Conservation (phyloP, 2,888 invertebrate species). For the Drosophila stalkeri region DNA sequence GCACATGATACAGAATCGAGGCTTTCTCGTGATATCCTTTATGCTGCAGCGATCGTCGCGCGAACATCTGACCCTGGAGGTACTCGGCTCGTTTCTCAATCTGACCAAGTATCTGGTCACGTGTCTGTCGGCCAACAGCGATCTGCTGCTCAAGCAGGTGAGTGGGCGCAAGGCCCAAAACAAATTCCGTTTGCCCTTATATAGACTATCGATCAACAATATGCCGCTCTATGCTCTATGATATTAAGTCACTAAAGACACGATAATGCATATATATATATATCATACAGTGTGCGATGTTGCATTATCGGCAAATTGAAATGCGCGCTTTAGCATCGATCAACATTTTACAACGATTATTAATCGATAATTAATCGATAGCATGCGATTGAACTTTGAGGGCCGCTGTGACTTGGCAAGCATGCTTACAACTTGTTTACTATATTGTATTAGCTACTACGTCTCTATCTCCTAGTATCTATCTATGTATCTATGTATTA, state of each 20-base stretch:
- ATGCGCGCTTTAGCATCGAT: conserved; percentile 43
- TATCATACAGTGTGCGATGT: conserved; percentile 1
- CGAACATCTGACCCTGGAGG: conserved; percentile 97
- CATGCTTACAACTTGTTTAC: conserved; percentile 36
- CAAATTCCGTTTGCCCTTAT: conserved; percentile 5
- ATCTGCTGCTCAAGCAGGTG: conserved; percentile 96
- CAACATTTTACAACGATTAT: conserved; percentile 37
- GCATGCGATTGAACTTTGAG: conserved; percentile 55
- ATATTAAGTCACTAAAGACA: conserved; percentile 15
- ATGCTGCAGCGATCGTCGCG: conserved; percentile 96
- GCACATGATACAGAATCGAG: conserved; percentile 99
- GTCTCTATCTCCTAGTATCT: conserved; percentile 23
- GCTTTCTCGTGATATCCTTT: conserved; percentile 98
- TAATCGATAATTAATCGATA: conserved; percentile 59
- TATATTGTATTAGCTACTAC: conserved; percentile 19
- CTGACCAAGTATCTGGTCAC: conserved; percentile 97
- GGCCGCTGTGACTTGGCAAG: conserved; percentile 55
- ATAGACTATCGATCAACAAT: background rate
- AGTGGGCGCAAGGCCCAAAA: conserved; percentile 41
- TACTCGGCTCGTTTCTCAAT: conserved; percentile 95
- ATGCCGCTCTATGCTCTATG: conserved; percentile 46
- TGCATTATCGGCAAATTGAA: conserved; percentile 15
- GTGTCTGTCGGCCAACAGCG: conserved; percentile 96
- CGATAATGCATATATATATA: conserved; percentile 1
- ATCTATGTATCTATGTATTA: background rate